Evolutionary conservation across 2,888 invertebrate species (phyloP), one percentile per base, ranked within the genome.

Genomic region (Tipula helvola): DNA sequence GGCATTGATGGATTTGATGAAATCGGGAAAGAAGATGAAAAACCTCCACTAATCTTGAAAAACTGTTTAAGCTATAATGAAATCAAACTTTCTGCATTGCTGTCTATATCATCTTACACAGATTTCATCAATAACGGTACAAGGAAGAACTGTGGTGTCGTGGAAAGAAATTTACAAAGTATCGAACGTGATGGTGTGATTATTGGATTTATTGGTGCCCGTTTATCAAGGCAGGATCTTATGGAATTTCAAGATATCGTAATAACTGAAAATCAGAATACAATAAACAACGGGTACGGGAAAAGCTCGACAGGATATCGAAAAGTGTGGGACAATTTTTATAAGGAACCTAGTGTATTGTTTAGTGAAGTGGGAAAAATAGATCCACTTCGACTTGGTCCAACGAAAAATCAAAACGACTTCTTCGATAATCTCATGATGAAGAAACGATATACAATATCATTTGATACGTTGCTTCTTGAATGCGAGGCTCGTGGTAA

Each of bases 391-490:
- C 90, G 91, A 18, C 91, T 90, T 86, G 89, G 89, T 1, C 87
- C 87, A 2, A 89, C 90, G 0, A 88, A 88, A 57, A 90, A 90
- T 87, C 88, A 90, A 86, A 12, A 89, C 28, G 28, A 28, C 39
- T 89, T 91, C 13, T 91, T 91, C 41, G 91, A 91, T 87, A 91
- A 91, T 88, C 87, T 91, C 83, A 88, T 90, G 0, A 91, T 90
- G 90, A 90, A 89, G 86, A 90, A 90, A 88, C 91, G 94, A 52
- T 90, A 94, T 83, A 91, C 92, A 41, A 91, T 94, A 8, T 90
- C 93, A 0, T 93, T 94, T 3, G 95, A 95, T 88, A 93, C 93
- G 10, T 91, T 94, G 41, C 89, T 95, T 1, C 88, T 95, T n/a
- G 95, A 95, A 87, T 94, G 94, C 0, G 93, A 95, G 87, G 90